Evolutionary conservation across 2,888 invertebrate species (phyloP), one percentile per base, ranked within the genome.

Genomic region (Phania funesta): DNA sequence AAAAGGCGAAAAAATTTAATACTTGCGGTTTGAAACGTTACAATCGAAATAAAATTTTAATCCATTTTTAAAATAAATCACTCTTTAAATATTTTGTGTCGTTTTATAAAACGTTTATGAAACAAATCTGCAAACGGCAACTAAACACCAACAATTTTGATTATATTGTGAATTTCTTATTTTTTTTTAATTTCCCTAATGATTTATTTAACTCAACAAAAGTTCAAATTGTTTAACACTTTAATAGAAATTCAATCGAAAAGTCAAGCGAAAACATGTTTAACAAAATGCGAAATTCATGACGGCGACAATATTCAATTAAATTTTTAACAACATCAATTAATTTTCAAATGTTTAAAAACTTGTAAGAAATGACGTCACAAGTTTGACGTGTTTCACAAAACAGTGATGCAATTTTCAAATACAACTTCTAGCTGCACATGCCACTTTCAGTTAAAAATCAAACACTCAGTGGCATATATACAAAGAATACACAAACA

Each of bases 321-420:
- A n/a, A n/a, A n/a, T n/a, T 68, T 54, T 35, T 26, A 68, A 26
- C 22, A 35, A 11, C 60, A 78, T 7, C 22, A 24, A 48, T 65
- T 65, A 24, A 65, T 26, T 46, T 65, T 75, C 29, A 38, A 7
- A 32, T 64, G 3, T 18, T 38, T 4, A 35, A 71, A 20, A 32
- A 62, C 4, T 41, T 9, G 11, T 2, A 58, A 16, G 6, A 65
- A 48, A 71, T 82, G 78, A 78, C 78, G 82, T 82, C 82, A 78
- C 20, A 7, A 7, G 11, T 1, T 46, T 68, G 54, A 48, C 20
- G 74, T 60, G 65, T 67, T 58, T 26, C 18, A 13, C 16, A 60
- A 54, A 76, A 54, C 6, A 44, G 50, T 78, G 81, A 82, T 74
- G 77, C 68, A 74, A 81, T 77, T 60, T 20, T 16, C 24, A 20